Base-by-base conservation (phyloP, 2,888 invertebrate species). In the Adelognathus sp. region DNA sequence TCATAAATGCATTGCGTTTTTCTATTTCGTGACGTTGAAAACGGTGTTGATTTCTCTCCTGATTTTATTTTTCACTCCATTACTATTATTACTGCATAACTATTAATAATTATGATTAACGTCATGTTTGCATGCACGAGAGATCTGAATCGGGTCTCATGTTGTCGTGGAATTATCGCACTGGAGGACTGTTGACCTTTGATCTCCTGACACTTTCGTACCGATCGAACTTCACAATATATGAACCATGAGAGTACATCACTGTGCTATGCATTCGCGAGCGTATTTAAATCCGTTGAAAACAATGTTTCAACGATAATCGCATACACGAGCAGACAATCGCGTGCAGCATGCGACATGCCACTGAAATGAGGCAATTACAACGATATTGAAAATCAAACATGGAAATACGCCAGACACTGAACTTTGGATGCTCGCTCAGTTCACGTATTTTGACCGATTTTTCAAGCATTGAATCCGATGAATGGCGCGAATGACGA, bases 291-390 rank as follows among this genome's bases (percentile, higher is more conserved):
- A 52, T 21, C 56, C 54, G 21, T 44, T 18, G 16, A 46, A 46
- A 46, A 52, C 63, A 75, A 79, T 71, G 72, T 77, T 73, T 79
- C 70, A 76, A 50, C 67, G 50, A 52, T 67, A 46, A 80, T 33
- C 33, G 79, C 76, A 69, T 78, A 64, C 61, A 66, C 54, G 70
- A 36, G 46, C 36, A 69, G 78, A 72, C 67, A 71, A 7, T 76
- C 77, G 80, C 81, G 77, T 71, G 79, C 79, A 80, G 39, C 84
- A 82, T 84, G 84, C 84, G 70, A 82, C 77, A 78, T 71, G 81
- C 79, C 69, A 75, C 27, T 76, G 76, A 70, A 73, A 79, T 21
- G 21, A 58, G 71, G 82, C 80, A 78, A 78, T 66, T 56, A 73
- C 2, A 2, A 67, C 61, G 29, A 76, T 71, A 60, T 66, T 75